Base-by-base conservation (phyloP, 2,797 vertebrate genomes). In the Botia almorhae region DNA sequence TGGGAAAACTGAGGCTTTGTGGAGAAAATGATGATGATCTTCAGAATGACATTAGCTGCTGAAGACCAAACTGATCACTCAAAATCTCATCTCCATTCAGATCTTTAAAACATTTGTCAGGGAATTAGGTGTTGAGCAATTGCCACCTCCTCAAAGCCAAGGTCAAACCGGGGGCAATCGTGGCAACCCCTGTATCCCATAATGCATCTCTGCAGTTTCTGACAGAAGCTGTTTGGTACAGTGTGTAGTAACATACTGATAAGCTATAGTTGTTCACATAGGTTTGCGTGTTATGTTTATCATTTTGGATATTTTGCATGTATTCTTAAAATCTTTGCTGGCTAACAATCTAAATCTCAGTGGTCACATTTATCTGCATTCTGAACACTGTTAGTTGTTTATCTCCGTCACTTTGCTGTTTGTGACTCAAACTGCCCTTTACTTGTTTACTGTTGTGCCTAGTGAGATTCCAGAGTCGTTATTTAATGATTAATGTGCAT, bases 71-170 rank as follows among this genome's bases (percentile, higher is more conserved):
- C 70, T 75, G 74, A 84, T 86, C 77, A 17, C 80, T 84, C 82
- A 84, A 78, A 86, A 82, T 82, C 85, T 84, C 85, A 85, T 83
- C 71, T 71, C 76, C 77, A 69, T 83, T 46, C 73, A 80, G 80
- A 79, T 86, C 85, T 84, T 82, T 78, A 86, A 75, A 81, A 78
- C 85, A 84, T 84, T 86, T 86, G 74, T 84, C 80, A 86, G 70
- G 12, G 74, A 86, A 86, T 86, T 86, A 86, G 80, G 70, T 84
- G 80, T 80, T 72, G 65, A 82, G 75, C 74, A 84, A 84, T 82
- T 82, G 75, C 72, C 61, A 72, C 72, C 60, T 60, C 61, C 67
- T 58, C 46, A 8, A 51, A n/a, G 60, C 43, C 17, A 29, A 71
- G 68, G 68, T 79, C 68, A 71, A 79, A 39, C n/a, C 17, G 50